Evolutionary conservation across 1,140 invertebrate species (phyloP).

Genomic region (Brachystomella parvula): DNA sequence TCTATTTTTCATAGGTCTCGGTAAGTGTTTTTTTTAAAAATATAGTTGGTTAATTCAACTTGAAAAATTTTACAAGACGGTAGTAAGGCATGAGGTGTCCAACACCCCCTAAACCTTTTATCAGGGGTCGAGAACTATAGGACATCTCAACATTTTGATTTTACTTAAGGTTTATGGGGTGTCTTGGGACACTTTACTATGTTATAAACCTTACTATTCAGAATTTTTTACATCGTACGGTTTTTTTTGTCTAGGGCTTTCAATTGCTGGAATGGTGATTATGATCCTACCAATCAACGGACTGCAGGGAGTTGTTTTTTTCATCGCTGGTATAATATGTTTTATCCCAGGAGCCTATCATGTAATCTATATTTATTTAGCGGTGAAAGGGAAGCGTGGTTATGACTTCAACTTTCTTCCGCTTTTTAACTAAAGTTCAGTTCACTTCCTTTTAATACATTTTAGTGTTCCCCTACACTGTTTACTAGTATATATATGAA

Average conservation of each 20-base stretch:
- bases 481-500: no score
- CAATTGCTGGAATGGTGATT: constrained; percentile 63
- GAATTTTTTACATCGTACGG: constrained; percentile 23
- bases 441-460: not conserved
- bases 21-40: constrained; percentile 42
- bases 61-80: no score
- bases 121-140: no score
- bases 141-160: no score
- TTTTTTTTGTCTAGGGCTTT: constrained; percentile 44
- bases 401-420: constrained; percentile 76
- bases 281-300: constrained; percentile 56
- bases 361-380: constrained; percentile 72
- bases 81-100: no score
- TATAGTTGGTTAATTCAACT: no score
- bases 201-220: constrained; percentile 7
- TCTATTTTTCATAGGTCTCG: constrained; percentile 65
- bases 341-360: constrained; percentile 66
- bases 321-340: constrained; percentile 70
- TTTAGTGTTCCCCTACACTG: no score
- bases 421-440: constrained; percentile 56
- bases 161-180: not conserved
- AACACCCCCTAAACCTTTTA: no score
- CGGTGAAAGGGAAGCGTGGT: constrained; percentile 66
- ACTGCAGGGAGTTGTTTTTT: constrained; percentile 67
- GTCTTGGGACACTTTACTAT: not conserved